Conservation (phyloP, 2,113 vertebrate species). For the Dipodomys spectabilis region DNA sequence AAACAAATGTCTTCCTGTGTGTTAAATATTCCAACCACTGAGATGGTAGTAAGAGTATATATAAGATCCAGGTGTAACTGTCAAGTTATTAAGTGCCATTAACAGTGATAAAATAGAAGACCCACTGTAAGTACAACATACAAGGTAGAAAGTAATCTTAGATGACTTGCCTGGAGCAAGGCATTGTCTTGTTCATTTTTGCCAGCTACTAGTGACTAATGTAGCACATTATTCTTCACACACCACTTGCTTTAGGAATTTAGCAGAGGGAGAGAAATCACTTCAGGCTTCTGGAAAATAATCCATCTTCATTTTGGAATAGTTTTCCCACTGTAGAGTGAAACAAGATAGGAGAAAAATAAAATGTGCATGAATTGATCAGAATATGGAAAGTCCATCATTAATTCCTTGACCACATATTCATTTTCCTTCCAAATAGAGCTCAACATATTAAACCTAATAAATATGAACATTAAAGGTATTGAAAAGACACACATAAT, state of each 20-base stretch:
- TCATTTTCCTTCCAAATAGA: not conserved
- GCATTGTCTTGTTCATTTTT: not conserved
- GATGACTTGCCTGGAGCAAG: not conserved
- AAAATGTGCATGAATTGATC: not conserved
- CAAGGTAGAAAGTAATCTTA: not conserved
- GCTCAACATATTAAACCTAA: not conserved
- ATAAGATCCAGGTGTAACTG: not conserved
- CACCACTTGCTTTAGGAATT: not conserved
- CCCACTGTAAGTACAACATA: accelerated
- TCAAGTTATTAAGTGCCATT: not conserved
- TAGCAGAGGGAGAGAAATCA: not conserved
- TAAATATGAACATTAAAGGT: not conserved
- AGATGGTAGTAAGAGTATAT: not conserved
- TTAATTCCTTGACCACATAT: not conserved
- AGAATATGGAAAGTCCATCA: not conserved
- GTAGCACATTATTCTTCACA: not conserved
- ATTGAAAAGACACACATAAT: not conserved
- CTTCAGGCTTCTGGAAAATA: not conserved
- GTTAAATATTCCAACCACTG: not conserved
- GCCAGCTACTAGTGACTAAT: not conserved
- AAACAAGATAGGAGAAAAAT: not conserved
- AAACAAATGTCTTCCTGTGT: not conserved
- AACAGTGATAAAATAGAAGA: not conserved
- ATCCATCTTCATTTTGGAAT: not conserved
- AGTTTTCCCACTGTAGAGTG: not conserved